Base-by-base conservation (phyloP, 1,140 invertebrate species). In the Steinernema khuongi region DNA sequence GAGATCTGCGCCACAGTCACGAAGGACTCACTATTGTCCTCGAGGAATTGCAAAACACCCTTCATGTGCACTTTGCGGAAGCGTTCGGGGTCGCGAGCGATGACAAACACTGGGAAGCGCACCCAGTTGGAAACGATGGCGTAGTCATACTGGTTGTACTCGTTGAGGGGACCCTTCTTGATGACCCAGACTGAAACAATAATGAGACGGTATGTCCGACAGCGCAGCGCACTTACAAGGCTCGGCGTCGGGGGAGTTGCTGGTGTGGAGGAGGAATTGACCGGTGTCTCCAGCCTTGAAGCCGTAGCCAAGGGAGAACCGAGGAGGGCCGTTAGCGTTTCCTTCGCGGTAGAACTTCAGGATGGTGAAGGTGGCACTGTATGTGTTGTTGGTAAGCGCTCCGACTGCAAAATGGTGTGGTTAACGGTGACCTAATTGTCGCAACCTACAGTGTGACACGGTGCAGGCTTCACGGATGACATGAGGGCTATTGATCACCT, bases 81-180 rank as follows among this genome's bases (percentile, higher is more conserved):
- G 1, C 83, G 77, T 68, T 84, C 83, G n/a, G 83, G 83, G 67
- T 84, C 84, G 67, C 83, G 79, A 30, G 83, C 83, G 77, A 84
- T 85, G 14, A 84, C 83, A 60, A 84, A 84, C 26, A 84, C 84
- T 28, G 83, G 83, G 70, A 81, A 84, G 33, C 84, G 75, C 31
- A 84, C 82, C 83, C 83, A 83, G 44, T 81, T 84, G 30, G 83
- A 85, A 22, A 85, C 83, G 33, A 84, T 81, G 36, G 79, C 81
- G 71, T 84, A 84, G 68, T 84, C 83, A 72, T 84, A 84, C 75
- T 84, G 83, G 31, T 84, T 84, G 78, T 85, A 85, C 70, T 84
- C 83, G 44, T 84, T 84, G 14, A 84, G 68, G 26, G 83, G 83
- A 14, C 83, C 83, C 69, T 81, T 74, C 70, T 84, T 84, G 75